Evolutionary conservation across 2,113 vertebrate genomes (phyloP), one percentile per base, ranked within the genome.

Genomic region (Neogobius melanostomus): DNA sequence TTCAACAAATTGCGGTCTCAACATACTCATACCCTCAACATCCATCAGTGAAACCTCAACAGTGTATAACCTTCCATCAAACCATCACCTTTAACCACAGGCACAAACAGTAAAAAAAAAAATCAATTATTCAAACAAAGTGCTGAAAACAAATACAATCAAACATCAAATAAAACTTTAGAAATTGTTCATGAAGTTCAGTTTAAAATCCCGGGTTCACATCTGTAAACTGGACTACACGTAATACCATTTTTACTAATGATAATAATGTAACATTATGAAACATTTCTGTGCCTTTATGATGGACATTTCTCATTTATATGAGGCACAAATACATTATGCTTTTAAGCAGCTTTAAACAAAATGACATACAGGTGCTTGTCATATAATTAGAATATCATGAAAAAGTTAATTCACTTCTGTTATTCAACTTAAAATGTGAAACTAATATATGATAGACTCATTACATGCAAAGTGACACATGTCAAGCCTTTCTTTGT

Each of bases 11-110:
- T 42, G 21, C 1, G 6, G 21, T 36, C 21, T 46, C n/a, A 63
- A 63, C 60, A 1, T 63, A 16, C 60, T 63, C 44, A 46, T 45
- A 63, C 60, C 60, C 60, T 63, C 60, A 62, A 45, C 15, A n/a
- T 46, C 60, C 45, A 17, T 44, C 15, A 63, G 28, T 36, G 28
- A 12, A 43, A 44, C 6, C 6, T 42, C 28, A 16, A 5, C 60
- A 16, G 14, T 63, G 42, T 61, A 61, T 16, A 16, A 46, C 44
- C 43, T 59, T 59, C 28, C 56, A 36, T 11, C 12, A 0, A 36
- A 59, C 28, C 56, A 42, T 59, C 56, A 59, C 56, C 12, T 59
- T 59, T 59, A 47, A 47, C 46, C 46, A 47, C 14, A 59, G 56
- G 56, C 56, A 59, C 6, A 42, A 12, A 42, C 14, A 59, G 28